A percentile compares a stretch with the other conserved stretches of the same genome.
Evolutionary conservation across 2,797 vertebrate genomes (phyloP).

Genomic region (Muscicapa striata): DNA sequence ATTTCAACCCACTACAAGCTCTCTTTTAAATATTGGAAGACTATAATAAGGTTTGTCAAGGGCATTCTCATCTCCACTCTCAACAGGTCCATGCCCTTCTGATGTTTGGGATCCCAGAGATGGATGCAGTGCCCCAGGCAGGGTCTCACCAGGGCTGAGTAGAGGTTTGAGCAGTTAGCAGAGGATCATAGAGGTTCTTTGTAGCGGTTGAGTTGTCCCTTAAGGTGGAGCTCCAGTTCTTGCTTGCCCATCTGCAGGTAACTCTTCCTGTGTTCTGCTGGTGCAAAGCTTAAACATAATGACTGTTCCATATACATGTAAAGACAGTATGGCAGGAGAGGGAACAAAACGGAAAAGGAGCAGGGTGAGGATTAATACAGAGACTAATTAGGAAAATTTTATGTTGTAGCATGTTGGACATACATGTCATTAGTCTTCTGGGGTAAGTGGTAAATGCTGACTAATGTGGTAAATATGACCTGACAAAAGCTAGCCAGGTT

Average conservation of each 20-base stretch:
- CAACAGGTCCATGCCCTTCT: background rate
- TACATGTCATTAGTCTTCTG: background rate
- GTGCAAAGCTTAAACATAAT: background rate
- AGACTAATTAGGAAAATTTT: background rate
- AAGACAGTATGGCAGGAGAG: background rate
- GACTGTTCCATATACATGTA: background rate
- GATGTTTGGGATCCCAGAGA: too few relatives aligned
- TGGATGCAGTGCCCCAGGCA: background rate
- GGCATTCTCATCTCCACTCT: background rate
- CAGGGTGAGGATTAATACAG: background rate
- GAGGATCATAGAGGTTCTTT: background rate
- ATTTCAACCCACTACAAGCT: background rate
- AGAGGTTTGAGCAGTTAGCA: background rate
- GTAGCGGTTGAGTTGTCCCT: background rate
- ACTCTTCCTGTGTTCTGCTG: background rate
- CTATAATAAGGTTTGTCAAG: background rate
- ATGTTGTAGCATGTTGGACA: background rate
- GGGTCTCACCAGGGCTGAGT: background rate
- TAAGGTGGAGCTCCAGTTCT: background rate
- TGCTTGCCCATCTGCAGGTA: background rate
- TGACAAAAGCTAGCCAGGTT: background rate
- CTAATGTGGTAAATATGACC: background rate
- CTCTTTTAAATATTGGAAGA: background rate
- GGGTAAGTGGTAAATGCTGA: background rate
- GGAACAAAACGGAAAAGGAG: background rate